Conservation (phyloP, 2,113 vertebrate genomes). For the Scolopax mira region DNA sequence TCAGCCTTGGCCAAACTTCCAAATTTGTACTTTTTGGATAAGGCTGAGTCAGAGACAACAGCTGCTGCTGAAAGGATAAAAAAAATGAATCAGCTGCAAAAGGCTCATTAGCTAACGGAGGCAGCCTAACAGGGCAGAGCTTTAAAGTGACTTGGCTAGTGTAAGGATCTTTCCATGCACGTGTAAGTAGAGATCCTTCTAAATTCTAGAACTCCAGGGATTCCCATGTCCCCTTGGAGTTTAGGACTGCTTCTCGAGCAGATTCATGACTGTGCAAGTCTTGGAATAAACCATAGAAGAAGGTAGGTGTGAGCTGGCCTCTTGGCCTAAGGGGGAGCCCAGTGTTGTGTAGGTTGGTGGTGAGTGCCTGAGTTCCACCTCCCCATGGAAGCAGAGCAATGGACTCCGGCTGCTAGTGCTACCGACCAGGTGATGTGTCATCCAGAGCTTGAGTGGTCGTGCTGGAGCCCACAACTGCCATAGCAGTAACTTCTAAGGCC, state of each 20-base stretch:
- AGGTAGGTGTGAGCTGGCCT: neutral
- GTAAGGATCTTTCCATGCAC: neutral
- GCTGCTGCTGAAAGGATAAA: slow-evolving; percentile 28
- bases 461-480: neutral
- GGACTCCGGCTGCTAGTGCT: neutral
- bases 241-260: neutral
- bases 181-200: neutral
- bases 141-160: neutral
- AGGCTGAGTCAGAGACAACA: slow-evolving; percentile 38
- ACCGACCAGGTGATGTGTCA: neutral
- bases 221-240: neutral
- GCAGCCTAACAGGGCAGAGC: neutral
- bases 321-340: neutral
- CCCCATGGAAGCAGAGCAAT: neutral
- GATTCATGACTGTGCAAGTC: neutral
- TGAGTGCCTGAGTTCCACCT: neutral
- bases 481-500: neutral
- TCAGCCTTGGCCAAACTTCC: slow-evolving; percentile 14
- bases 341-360: neutral
- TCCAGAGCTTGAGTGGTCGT: neutral
- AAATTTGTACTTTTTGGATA: neutral
- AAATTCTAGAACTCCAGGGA: neutral
- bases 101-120: neutral
- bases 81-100: slow-evolving; percentile 11
- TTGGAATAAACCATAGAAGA: neutral